Conservation (phyloP, 2,888 invertebrate genomes). For the Xestia rhomboidea region DNA sequence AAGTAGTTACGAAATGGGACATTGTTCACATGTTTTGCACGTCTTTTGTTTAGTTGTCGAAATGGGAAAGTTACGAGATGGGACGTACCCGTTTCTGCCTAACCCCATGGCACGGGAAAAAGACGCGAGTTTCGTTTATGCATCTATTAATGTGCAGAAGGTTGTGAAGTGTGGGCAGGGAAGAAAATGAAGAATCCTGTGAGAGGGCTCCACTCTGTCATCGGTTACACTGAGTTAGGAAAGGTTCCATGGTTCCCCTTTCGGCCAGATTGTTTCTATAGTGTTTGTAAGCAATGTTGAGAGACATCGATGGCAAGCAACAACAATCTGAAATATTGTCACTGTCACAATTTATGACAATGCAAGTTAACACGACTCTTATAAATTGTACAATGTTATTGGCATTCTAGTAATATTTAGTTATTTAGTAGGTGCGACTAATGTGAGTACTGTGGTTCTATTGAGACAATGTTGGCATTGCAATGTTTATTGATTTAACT, state of each 20-base stretch:
- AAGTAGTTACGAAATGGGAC: too few species aligned
- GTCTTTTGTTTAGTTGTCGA: too few species aligned
- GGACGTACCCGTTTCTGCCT: too few species aligned
- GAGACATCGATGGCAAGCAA: neutral
- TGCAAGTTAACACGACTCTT: conserved; percentile 24
- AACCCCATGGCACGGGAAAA: neutral
- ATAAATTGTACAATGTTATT: conserved; percentile 38
- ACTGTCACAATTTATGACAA: neutral
- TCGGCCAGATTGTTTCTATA: neutral
- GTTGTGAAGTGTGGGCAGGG: neutral
- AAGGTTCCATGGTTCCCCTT: neutral
- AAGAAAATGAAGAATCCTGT: neutral
- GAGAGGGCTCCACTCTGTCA: neutral
- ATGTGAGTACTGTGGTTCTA: conserved; percentile 30
- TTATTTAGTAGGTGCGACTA: conserved; percentile 43
- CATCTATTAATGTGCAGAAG: too few species aligned
- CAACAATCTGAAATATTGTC: neutral
- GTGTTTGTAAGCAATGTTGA: neutral
- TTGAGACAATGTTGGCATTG: conserved; percentile 19
- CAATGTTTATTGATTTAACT: conserved; percentile 29
- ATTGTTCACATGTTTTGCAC: too few species aligned
- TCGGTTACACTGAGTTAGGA: neutral
- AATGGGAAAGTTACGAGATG: too few species aligned
- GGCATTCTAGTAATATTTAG: conserved; percentile 31
- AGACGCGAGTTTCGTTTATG: neutral